Conservation (phyloP, 1,140 invertebrate genomes). For the Phymorhynchus buccinoides region DNA sequence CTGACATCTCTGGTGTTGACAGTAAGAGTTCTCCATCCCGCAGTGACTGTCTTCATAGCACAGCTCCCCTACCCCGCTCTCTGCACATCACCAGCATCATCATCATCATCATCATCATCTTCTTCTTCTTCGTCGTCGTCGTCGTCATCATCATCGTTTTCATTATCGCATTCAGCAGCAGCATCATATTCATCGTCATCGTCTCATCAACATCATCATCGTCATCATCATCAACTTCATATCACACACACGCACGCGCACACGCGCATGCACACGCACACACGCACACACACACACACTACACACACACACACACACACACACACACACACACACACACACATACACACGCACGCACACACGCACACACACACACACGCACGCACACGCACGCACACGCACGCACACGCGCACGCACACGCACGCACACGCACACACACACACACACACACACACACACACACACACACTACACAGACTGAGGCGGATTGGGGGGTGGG, state of each 20-base stretch:
- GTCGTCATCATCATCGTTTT: too few relatives aligned
- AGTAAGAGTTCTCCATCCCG: slow-evolving; percentile 15
- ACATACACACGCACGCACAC: neutral
- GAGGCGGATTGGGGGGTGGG: too few relatives aligned
- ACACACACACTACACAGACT: too few relatives aligned
- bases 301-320: neutral
- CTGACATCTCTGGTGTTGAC: slow-evolving; percentile 9
- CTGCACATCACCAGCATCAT: too few relatives aligned
- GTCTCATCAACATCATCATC: too few relatives aligned
- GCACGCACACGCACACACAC: too few relatives aligned
- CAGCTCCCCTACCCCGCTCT: slow-evolving; percentile 13
- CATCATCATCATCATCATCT: too few relatives aligned
- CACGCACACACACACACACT: neutral
- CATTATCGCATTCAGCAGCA: too few relatives aligned
- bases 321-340: neutral
- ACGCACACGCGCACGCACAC: slow-evolving; percentile 1
- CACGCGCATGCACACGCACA: neutral
- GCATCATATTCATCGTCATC: too few relatives aligned
- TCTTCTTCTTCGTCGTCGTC: too few relatives aligned
- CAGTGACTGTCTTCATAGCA: slow-evolving; percentile 20
- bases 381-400: neutral
- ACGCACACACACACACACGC: neutral
- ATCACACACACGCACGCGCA: neutral
- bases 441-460: too few relatives aligned
- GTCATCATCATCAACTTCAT: too few relatives aligned